These are phyloP conservation scores for Archivesica marissinica DNA, from an alignment of 1,140 invertebrate species.

Conservation along the genomic window DNA sequence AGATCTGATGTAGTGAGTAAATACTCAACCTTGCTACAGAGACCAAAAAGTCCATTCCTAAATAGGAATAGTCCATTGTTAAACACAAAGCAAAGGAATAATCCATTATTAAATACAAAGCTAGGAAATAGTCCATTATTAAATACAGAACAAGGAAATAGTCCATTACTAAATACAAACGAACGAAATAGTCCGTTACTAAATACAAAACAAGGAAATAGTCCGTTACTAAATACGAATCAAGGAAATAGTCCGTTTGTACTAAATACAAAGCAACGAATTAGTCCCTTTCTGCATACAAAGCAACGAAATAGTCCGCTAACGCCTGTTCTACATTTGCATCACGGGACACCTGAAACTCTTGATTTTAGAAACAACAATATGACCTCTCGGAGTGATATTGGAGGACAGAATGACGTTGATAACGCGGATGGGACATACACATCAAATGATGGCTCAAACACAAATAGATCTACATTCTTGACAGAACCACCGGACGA, in stretches of 20 bases:
- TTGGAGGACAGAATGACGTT: background rate
- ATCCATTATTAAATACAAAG: background rate
- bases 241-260: background rate
- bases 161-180: conserved; percentile 23
- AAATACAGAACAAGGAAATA: background rate
- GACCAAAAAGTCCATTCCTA: conserved; percentile 21
- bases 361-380: background rate
- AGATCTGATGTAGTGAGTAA: conserved; percentile 34
- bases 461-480: background rate
- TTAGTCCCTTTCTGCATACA: conserved; percentile 3
- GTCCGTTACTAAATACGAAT: background rate
- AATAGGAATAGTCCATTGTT: conserved; percentile 1
- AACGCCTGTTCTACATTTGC: too few relatives aligned
- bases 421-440: background rate
- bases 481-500: background rate
- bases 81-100: background rate
- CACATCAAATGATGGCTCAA: background rate
- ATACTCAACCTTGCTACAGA: conserved; percentile 28
- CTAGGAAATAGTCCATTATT: background rate
- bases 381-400: background rate
- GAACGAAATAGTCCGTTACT: conserved; percentile 19
- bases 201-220: background rate
- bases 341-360: background rate
- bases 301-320: conserved; percentile 17
- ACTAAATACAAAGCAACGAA: background rate